phyloP scores from a whole-genome alignment of 2,113 vertebrate genomes.

The Aldabrachelys gigantea region DNA sequence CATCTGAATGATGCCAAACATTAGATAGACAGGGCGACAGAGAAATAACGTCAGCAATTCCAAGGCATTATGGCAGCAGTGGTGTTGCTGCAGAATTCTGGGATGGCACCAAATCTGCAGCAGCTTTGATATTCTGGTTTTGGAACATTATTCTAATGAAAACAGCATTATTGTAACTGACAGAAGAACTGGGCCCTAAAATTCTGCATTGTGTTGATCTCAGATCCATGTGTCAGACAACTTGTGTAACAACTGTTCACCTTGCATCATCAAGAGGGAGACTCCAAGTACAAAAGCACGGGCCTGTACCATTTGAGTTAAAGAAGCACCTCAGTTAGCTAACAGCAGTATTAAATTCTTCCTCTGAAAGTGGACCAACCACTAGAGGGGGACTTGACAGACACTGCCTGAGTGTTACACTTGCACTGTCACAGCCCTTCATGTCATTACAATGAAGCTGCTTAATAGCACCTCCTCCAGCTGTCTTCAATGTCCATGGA shows the following conservation, averaged over 20 bases:
- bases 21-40: not conserved
- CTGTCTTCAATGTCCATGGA: not conserved
- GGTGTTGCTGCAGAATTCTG: not conserved
- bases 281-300: not conserved
- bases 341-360: not conserved
- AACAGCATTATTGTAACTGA: not conserved
- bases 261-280: not conserved
- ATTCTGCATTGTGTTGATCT: not conserved
- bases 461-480: not conserved
- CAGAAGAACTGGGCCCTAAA: not conserved
- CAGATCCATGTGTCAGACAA: not conserved
- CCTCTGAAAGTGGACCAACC: accelerated
- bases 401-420: no score
- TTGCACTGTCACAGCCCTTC: accelerated
- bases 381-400: not conserved
- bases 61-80: not conserved
- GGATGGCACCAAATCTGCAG: not conserved
- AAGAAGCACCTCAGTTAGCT: not conserved
- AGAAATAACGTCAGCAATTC: accelerated
- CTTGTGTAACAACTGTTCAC: not conserved
- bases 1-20: not conserved
- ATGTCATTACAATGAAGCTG: not conserved
- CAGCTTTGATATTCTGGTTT: not conserved
- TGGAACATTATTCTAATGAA: not conserved
- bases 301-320: not conserved